Conservation (phyloP, 2,797 vertebrate species). For the Kryptopterus vitreolus region DNA sequence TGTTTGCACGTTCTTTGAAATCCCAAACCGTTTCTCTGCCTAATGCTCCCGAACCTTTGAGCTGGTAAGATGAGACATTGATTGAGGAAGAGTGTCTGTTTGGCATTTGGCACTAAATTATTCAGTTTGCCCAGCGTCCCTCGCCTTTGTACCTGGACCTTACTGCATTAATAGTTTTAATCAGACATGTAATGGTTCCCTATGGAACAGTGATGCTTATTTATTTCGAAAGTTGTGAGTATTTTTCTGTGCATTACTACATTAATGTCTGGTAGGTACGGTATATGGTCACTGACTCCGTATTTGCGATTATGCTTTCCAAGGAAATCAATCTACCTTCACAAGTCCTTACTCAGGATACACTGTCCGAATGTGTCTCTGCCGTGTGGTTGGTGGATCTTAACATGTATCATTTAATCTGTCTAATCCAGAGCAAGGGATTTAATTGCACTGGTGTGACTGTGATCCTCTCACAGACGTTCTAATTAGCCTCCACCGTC, state of each 20-base stretch:
- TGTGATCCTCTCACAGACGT: constrained; percentile 61
- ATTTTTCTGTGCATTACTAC: background rate
- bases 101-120: constrained; percentile 70
- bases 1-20: background rate
- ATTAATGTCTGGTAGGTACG: background rate
- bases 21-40: constrained; percentile 17
- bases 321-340: constrained; percentile 35
- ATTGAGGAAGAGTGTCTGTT: constrained; percentile 61
- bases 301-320: constrained; percentile 3
- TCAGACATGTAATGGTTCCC: constrained; percentile 12
- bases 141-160: constrained; percentile 49
- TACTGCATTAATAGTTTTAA: constrained; percentile 46
- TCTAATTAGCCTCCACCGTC: constrained; percentile 73
- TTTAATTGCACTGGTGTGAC: constrained; percentile 65
- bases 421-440: constrained; percentile 73
- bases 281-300: constrained; percentile 7
- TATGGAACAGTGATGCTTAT: background rate
- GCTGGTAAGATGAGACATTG: constrained; percentile 64
- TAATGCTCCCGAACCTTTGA: constrained; percentile 12
- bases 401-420: constrained; percentile 74
- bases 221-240: background rate
- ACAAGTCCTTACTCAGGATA: constrained; percentile 24
- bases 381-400: constrained; percentile 60
- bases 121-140: constrained; percentile 60
- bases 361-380: constrained; percentile 57